Conservation (phyloP, 2,113 vertebrate species). For the Dryoscopus gambensis region DNA sequence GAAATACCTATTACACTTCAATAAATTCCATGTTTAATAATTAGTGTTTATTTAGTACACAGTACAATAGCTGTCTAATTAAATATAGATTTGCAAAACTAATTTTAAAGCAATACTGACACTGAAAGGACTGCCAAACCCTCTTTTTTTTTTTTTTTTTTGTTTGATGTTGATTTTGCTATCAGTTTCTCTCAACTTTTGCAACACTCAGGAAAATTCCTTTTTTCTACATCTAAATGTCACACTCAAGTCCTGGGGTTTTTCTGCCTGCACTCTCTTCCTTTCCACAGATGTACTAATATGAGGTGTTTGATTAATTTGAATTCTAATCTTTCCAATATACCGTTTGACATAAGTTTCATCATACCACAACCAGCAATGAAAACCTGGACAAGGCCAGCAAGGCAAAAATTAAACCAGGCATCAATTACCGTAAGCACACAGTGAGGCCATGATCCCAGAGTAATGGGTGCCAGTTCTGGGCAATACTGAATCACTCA, state of each 20-base stretch:
- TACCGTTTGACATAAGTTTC: not conserved
- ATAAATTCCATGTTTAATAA: constrained; percentile 30
- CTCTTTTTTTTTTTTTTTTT: not conserved
- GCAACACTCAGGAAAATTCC: not conserved
- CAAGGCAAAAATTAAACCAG: not conserved
- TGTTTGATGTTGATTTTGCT: not conserved
- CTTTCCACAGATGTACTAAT: not conserved
- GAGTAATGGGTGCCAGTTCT: not conserved
- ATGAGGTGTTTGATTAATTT: not conserved
- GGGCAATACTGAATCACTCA: not conserved
- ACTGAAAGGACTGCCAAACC: not conserved
- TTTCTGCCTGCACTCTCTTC: not conserved
- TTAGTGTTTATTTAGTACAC: constrained; percentile 2
- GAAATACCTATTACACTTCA: not conserved
- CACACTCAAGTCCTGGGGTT: not conserved
- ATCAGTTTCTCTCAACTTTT: not conserved
- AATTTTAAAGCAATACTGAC: constrained; percentile 14
- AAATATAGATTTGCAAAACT: constrained; percentile 20
- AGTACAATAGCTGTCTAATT: not conserved
- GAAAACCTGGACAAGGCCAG: not conserved
- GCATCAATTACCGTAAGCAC: not conserved
- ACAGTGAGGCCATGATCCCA: not conserved
- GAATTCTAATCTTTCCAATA: not conserved
- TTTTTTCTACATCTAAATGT: not conserved
- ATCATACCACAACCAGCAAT: not conserved